Evolutionary conservation across 2,888 invertebrate genomes (phyloP), one percentile per base, ranked within the genome.

Genomic region (Ellobium chinense): DNA sequence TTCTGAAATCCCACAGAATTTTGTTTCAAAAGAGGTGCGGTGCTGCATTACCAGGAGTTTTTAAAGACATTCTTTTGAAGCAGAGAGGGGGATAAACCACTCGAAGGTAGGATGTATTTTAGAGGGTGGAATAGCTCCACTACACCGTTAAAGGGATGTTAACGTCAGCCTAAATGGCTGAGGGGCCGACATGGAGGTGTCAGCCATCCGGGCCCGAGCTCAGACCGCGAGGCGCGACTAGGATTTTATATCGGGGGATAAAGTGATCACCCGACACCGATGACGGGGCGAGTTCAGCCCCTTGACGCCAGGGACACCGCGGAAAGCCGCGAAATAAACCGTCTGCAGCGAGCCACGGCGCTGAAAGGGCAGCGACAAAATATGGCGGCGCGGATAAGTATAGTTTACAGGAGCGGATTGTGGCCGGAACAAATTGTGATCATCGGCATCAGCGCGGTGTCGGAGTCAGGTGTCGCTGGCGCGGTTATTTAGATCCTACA

Each of bases 201-300:
- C 27, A 78, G 46, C 78, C 39, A 1, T 29, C 37, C 14, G 21
- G 54, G 1, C n/a, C 46, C 31, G 5, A 18, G 24, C 34, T 54
- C 68, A 70, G 78, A 78, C 78, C 4, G 36, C 14, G 9, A 63
- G 78, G 62, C 70, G 70, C 63, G 78, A 63, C 78, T 5, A 1
- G 37, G 78, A 14, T 21, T 62, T 72, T 78, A 46, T 24, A 18
- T 31, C 62, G 27, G 46, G 60, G 68, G 29, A 63, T 66, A 58
- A 62, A 70, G 54, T 34, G 60, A 69, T 69, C 62, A 62, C 69
- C 60, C 56, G 69, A 75, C 69, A 69, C 75, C 80, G 68, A n/a
- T 12, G n/a, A 18, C n/a, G 66, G 66, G 39, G 0, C 56, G 24
- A 58, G 34, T 37, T 73, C 39, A 72, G 54, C 65, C 65, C 56